Conservation (phyloP, 1,140 invertebrate genomes). For the Drosophila tsacasi region DNA sequence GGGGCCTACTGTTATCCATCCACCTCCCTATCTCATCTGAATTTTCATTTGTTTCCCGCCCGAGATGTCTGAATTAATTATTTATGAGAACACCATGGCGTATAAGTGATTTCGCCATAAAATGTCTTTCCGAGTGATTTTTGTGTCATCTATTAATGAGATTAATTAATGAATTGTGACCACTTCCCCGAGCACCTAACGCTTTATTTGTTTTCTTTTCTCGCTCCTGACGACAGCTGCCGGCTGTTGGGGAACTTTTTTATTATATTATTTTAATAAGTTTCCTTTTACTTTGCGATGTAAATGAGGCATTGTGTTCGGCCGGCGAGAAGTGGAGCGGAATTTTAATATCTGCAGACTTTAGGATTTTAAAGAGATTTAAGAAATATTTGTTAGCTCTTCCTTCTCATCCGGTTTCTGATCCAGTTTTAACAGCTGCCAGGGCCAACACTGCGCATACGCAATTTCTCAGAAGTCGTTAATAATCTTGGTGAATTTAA, state of each 20-base stretch:
- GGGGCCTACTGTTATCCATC: slow-evolving; percentile 29
- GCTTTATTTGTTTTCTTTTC: slow-evolving; percentile 7
- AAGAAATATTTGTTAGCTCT: slow-evolving; percentile 5
- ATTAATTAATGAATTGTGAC: slow-evolving; percentile 55
- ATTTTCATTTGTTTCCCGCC: slow-evolving; percentile 67
- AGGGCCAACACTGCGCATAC: slow-evolving; percentile 25
- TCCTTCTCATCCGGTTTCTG: not conserved
- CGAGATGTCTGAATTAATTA: slow-evolving; percentile 73
- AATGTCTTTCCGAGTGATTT: slow-evolving; percentile 52
- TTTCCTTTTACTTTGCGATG: slow-evolving; percentile 35
- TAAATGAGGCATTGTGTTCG: slow-evolving; percentile 16
- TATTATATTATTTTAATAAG: slow-evolving; percentile 21
- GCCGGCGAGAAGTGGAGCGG: no score
- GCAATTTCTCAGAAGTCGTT: slow-evolving; percentile 27
- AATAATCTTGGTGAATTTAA: slow-evolving; percentile 53
- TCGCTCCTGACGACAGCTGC: slow-evolving; percentile 23
- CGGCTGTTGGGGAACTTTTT: slow-evolving; percentile 14
- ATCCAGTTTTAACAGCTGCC: slow-evolving; percentile 4
- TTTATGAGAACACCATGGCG: slow-evolving; percentile 75
- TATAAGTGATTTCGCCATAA: slow-evolving; percentile 68
- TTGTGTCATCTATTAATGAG: slow-evolving; percentile 67
- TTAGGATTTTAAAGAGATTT: not conserved
- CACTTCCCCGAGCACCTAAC: slow-evolving; percentile 14
- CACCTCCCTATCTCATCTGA: slow-evolving; percentile 6
- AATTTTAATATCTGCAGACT: slow-evolving; percentile 1